phyloP scores from a whole-genome alignment of 2,888 invertebrate genomes.

The Cordilura impudica region DNA sequence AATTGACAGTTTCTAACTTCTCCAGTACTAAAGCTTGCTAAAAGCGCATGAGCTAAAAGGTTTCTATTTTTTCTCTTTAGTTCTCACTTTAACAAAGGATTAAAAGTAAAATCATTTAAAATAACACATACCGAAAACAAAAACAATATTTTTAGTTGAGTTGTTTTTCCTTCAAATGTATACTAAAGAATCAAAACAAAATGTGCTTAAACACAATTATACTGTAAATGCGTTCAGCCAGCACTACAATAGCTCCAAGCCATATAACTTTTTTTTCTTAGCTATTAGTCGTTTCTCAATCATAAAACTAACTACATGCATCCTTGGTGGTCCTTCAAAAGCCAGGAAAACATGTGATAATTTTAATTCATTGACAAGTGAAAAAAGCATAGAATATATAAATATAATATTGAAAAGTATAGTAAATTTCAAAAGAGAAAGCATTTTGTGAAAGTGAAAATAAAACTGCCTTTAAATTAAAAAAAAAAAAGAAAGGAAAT shows the following conservation, averaged over 20 bases:
- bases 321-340: constrained; percentile 48
- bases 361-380: constrained; percentile 29
- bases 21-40: not conserved
- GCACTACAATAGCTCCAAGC: constrained; percentile 18
- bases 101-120: constrained; percentile 24
- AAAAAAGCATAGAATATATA: not conserved
- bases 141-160: constrained; percentile 49
- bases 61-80: not conserved
- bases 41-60: not conserved
- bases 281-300: constrained; percentile 29
- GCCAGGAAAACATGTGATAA: constrained; percentile 44
- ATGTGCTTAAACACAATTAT: constrained; percentile 40
- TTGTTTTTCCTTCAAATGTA: constrained; percentile 41
- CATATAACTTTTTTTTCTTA: not conserved
- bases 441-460: constrained; percentile 7
- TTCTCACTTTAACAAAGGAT: constrained; percentile 24
- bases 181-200: constrained; percentile 40
- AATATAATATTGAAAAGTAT: not conserved
- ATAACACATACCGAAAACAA: constrained; percentile 49
- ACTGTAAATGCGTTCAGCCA: not conserved
- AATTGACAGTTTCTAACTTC: not conserved
- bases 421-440: constrained; percentile 8
- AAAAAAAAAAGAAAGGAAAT: not conserved
- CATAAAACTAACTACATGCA: constrained; percentile 25
- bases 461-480: constrained; percentile 23